Evolutionary conservation across 2,888 invertebrate genomes (phyloP), one percentile per base, ranked within the genome.

Genomic region (Nemapogon koenigi): DNA sequence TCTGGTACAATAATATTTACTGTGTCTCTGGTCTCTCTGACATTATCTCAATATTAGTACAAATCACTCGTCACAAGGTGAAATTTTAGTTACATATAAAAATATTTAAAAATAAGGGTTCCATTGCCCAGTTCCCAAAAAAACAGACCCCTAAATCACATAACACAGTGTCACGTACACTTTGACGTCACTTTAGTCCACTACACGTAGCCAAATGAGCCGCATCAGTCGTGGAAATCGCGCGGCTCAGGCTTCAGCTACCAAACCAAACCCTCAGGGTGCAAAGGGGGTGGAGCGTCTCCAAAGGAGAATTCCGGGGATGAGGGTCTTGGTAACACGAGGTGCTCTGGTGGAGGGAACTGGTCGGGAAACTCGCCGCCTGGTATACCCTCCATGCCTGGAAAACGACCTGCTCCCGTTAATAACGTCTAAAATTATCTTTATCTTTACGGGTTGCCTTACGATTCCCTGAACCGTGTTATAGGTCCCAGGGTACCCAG

Each of bases 231-330:
- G 76, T 78, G 76, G 78, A 55, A 79, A 63, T 80, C 80, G 49
- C 80, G 79, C 79, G 80, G 80, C 80, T 80, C 80, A 62, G 80
- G 80, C 75, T 80, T 80, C 66, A 80, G 80, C 80, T 80, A 80
- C 80, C 80, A 80, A 35, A 80, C 80, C 53, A 80, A 62, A 30
- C 79, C 80, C 61, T 80, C 80, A 37, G 75, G 76, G 45, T 80
- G 80, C 42, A 47, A 29, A 38, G 78, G 78, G 0, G 79, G 79
- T 16, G 78, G 79, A 35, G 71, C 79, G 57, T 80, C 80, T 0
- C 75, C 75, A 53, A 80, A 80, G 45, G 88, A 85, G 75, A 87
- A 88, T 71, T 88, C 88, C 33, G 89, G 89, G 51, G 89, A 89
- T 45, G 88, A 87, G 38, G 88, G 87, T 49, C 88, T 84, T 43